phyloP scores from a whole-genome alignment of 2,113 vertebrate genomes.

The Nannobrachium achirus region DNA sequence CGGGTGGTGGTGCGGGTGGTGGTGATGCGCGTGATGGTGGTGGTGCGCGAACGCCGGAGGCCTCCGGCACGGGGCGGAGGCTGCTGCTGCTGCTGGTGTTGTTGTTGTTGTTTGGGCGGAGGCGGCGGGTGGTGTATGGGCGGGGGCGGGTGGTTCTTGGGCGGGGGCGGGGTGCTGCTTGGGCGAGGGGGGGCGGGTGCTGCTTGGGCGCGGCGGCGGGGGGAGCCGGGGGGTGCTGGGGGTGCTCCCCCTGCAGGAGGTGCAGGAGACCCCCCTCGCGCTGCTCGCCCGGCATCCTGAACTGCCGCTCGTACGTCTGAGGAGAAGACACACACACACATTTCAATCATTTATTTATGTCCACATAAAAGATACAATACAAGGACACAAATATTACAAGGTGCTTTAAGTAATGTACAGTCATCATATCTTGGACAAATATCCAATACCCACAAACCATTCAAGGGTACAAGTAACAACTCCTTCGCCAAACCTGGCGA shows the following conservation, averaged over 20 bases:
- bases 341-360: too few relatives aligned
- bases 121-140: conserved; percentile 67
- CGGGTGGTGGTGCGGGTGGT: conserved; percentile 87
- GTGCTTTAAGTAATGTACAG: too few relatives aligned
- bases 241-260: conserved; percentile 90
- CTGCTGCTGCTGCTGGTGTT: conserved; percentile 51
- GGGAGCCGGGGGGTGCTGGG: neutral
- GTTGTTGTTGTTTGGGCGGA: conserved; percentile 95
- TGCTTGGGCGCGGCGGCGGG: conserved; percentile 26
- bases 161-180: conserved; percentile 52
- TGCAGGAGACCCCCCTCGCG: conserved; percentile 87
- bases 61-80: conserved; percentile 58
- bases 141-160: conserved; percentile 48
- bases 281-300: conserved; percentile 85
- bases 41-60: conserved; percentile 63
- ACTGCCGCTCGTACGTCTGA: conserved; percentile 92
- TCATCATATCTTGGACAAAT: too few relatives aligned
- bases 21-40: conserved; percentile 83
- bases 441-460: too few relatives aligned
- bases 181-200: conserved; percentile 82
- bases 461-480: too few relatives aligned
- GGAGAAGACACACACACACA: conserved; percentile 48
- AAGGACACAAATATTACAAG: too few relatives aligned
- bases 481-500: too few relatives aligned
- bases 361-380: too few relatives aligned